Evolutionary conservation across 2,797 vertebrate species (phyloP).

Genomic region (Ataeniobius toweri): DNA sequence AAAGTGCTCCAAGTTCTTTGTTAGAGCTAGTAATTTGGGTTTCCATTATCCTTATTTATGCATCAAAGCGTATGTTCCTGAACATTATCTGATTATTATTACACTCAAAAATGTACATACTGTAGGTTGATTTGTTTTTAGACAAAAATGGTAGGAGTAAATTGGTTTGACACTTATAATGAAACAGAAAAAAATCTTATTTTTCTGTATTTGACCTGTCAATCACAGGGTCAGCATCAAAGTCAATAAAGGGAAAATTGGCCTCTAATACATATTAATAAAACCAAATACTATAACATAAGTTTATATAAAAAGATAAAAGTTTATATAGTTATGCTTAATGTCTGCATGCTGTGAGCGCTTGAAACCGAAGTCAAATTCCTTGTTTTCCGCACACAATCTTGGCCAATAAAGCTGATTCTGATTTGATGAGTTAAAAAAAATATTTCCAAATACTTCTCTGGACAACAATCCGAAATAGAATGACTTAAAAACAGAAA

Average conservation of each 20-base stretch:
- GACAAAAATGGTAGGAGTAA: neutral
- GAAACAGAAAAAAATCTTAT: neutral
- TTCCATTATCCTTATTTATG: neutral
- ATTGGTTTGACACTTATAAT: neutral
- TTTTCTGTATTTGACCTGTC: neutral
- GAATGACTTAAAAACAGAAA: too few relatives aligned
- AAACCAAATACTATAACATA: too few relatives aligned
- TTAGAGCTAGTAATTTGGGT: neutral
- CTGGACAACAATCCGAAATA: too few relatives aligned
- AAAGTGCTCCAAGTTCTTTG: neutral
- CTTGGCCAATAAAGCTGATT: too few relatives aligned
- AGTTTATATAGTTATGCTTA: too few relatives aligned
- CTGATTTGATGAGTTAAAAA: too few relatives aligned
- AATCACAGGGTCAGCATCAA: neutral
- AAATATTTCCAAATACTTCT: too few relatives aligned
- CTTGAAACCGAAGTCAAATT: too few relatives aligned
- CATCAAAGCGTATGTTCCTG: neutral
- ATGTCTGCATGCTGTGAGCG: too few relatives aligned
- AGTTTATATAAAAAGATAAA: too few relatives aligned
- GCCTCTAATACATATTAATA: too few relatives aligned
- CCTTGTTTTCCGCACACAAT: too few relatives aligned
- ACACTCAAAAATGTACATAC: neutral
- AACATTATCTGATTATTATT: neutral
- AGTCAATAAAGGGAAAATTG: neutral
- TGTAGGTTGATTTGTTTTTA: neutral